These are phyloP conservation scores for Harpagoxenus sublaevis DNA, from an alignment of 2,888 invertebrate genomes.

Conservation along the genomic window DNA sequence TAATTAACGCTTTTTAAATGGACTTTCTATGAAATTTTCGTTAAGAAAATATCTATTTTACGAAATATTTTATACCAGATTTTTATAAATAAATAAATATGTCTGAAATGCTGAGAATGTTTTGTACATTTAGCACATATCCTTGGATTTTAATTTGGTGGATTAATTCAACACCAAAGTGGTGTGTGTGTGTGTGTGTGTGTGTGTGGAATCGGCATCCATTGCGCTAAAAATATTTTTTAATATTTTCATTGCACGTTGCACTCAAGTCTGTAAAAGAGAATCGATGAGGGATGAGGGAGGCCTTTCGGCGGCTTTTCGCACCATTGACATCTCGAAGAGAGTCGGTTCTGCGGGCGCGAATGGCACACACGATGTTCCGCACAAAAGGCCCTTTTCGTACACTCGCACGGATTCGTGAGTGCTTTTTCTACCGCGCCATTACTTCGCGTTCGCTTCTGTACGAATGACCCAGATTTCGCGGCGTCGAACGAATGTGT, in stretches of 20 bases:
- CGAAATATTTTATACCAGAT: background rate
- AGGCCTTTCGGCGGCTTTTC: slow-evolving; percentile 16
- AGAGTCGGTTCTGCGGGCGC: slow-evolving; percentile 44
- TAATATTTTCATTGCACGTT: background rate
- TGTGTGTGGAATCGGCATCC: background rate
- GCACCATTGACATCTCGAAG: slow-evolving; percentile 59
- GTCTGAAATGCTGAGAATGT: background rate
- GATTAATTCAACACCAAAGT: too few relatives aligned
- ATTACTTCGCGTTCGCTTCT: slow-evolving; percentile 66
- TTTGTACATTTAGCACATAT: slow-evolving; percentile 5
- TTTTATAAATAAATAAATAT: background rate
- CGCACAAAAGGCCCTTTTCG: slow-evolving; percentile 58
- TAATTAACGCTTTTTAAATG: background rate
- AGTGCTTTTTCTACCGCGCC: slow-evolving; percentile 72
- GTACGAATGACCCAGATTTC: slow-evolving; percentile 70
- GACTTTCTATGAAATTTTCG: background rate
- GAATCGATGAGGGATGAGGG: background rate
- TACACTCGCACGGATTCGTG: slow-evolving; percentile 49
- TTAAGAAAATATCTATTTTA: background rate
- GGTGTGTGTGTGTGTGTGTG: too few relatives aligned
- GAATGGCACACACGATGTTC: slow-evolving; percentile 53
- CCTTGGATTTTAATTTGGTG: slow-evolving; percentile 4
- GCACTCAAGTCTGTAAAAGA: background rate
- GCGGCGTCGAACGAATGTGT: slow-evolving; percentile 10
- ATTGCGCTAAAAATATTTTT: slow-evolving; percentile 1